phyloP scores from a whole-genome alignment of 1,140 invertebrate genomes.

The Trichonephila inaurata region DNA sequence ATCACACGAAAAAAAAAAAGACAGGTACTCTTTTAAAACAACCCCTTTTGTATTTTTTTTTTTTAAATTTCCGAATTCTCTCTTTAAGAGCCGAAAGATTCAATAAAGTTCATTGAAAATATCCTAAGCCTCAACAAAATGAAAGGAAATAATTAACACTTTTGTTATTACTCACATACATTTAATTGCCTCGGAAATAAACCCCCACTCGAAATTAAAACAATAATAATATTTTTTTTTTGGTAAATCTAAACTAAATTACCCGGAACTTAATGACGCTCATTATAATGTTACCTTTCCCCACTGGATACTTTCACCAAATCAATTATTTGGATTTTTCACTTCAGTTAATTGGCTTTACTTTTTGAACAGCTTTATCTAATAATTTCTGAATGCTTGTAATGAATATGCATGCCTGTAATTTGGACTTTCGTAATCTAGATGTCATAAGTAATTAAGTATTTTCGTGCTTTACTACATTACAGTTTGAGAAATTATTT shows the following conservation, averaged over 20 bases:
- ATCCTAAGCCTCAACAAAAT: too few species aligned
- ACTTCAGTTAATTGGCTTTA: not conserved
- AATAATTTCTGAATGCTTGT: not conserved
- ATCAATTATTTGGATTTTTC: not conserved
- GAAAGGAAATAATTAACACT: too few species aligned
- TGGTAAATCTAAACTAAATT: not conserved
- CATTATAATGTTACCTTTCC: not conserved
- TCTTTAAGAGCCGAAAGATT: too few species aligned
- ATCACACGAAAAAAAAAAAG: too few species aligned
- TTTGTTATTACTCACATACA: not conserved
- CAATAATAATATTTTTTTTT: not conserved
- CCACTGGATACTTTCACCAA: not conserved
- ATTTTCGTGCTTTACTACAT: not conserved
- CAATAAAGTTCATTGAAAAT: too few species aligned
- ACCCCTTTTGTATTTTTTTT: too few species aligned
- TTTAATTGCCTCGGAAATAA: not conserved
- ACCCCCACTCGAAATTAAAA: not conserved
- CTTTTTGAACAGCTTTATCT: not conserved
- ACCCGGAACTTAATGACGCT: not conserved
- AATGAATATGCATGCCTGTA: not conserved
- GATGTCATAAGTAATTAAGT: not conserved
- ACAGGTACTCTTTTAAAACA: too few species aligned
- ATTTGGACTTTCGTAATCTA: not conserved
- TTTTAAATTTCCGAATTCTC: too few species aligned
- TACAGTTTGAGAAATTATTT: too few species aligned